These are phyloP conservation scores for Horisme vitalbata DNA, from an alignment of 2,888 invertebrate genomes.

Conservation along the genomic window DNA sequence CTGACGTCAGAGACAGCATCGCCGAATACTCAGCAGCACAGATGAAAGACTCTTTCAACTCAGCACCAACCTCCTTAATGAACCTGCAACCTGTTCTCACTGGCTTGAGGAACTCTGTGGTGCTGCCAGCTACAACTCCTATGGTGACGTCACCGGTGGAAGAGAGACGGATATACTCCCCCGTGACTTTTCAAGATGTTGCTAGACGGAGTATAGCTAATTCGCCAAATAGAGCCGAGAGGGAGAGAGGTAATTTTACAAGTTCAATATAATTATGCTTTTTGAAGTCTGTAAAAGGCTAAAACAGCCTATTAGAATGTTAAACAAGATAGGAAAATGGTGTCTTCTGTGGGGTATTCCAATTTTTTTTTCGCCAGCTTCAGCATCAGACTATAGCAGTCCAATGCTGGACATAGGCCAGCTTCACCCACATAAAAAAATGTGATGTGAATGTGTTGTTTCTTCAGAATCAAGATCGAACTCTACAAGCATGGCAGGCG, in stretches of 20 bases:
- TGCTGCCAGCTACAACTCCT: slow-evolving; percentile 42
- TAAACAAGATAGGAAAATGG: too few relatives aligned
- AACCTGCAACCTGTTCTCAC: slow-evolving; percentile 24
- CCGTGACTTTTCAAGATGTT: slow-evolving; percentile 92
- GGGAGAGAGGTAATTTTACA: slow-evolving; percentile 59
- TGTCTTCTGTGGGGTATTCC: too few relatives aligned
- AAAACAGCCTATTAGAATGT: too few relatives aligned
- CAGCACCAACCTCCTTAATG: slow-evolving; percentile 50
- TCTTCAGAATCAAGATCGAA: slow-evolving; percentile 86
- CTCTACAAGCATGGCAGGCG: slow-evolving; percentile 81
- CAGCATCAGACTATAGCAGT: too few relatives aligned
- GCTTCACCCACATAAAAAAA: too few relatives aligned
- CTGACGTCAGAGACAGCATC: slow-evolving; percentile 71
- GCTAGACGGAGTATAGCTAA: slow-evolving; percentile 90
- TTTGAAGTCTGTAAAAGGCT: too few relatives aligned
- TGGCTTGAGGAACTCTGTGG: slow-evolving; percentile 42
- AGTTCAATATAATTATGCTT: too few relatives aligned
- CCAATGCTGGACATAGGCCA: too few relatives aligned
- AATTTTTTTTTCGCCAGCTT: slow-evolving; percentile 1
- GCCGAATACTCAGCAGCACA: slow-evolving; percentile 71
- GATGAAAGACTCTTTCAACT: slow-evolving; percentile 50
- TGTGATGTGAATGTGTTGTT: too few relatives aligned
- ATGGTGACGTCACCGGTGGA: slow-evolving; percentile 77
- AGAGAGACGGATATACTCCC: slow-evolving; percentile 89
- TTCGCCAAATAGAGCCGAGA: slow-evolving; percentile 84